Evolutionary conservation across 2,797 vertebrate species (phyloP).

Genomic region (Lemur catta): DNA sequence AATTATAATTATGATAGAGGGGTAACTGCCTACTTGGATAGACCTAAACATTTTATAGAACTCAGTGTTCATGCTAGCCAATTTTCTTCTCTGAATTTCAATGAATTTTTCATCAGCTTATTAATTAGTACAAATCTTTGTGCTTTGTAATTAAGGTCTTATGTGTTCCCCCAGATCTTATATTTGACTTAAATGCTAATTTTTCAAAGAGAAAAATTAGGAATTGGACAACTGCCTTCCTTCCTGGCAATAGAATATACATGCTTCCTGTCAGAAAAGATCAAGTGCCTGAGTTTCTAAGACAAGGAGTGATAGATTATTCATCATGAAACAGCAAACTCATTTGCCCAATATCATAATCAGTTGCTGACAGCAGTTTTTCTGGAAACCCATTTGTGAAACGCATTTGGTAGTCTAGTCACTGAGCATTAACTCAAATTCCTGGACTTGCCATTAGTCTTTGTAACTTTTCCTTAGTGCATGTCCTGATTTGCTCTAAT

Average conservation of each 20-base stretch:
- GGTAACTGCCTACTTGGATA: conserved; percentile 35
- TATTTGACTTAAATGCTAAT: conserved; percentile 68
- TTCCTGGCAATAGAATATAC: conserved; percentile 63
- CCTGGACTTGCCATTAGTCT: conserved; percentile 41
- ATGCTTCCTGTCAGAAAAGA: conserved; percentile 71
- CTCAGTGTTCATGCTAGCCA: conserved; percentile 30
- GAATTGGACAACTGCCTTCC: conserved; percentile 70
- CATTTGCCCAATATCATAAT: conserved; percentile 68
- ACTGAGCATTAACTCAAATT: conserved; percentile 8
- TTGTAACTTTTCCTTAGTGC: conserved; percentile 30
- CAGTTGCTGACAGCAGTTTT: conserved; percentile 69
- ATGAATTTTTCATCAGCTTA: conserved; percentile 74
- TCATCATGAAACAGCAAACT: conserved; percentile 69
- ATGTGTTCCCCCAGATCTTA: conserved; percentile 61
- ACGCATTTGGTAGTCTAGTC: conserved; percentile 53
- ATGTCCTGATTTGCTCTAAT: neutral
- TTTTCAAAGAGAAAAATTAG: conserved; percentile 74
- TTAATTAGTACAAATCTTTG: conserved; percentile 72
- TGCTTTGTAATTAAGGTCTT: conserved; percentile 72
- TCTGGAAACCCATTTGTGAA: conserved; percentile 58
- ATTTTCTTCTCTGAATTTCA: conserved; percentile 57
- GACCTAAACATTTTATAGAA: conserved; percentile 61
- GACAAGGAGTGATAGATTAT: conserved; percentile 73
- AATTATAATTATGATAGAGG: conserved; percentile 40
- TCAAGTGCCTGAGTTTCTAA: conserved; percentile 56